Base-by-base conservation (phyloP, 2,888 invertebrate genomes). In the Phragmatobia fuliginosa region DNA sequence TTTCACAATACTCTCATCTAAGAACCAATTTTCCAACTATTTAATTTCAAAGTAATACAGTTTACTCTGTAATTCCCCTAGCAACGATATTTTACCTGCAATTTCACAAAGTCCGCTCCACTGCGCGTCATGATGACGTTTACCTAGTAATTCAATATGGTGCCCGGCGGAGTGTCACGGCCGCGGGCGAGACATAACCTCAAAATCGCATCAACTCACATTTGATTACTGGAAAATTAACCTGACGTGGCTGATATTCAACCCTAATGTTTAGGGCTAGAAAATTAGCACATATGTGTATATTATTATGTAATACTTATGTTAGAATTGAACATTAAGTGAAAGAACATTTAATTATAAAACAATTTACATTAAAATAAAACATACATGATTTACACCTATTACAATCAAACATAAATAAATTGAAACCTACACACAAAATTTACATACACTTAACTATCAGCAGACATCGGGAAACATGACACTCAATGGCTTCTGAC, bases 171-270 rank as follows among this genome's bases (percentile, higher is more conserved):
- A 75, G 85, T 84, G 83, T 79, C 84, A 86, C 83, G 79, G 88
- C 91, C 87, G 84, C 84, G 80, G 86, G 91, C 88, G 83, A 85
- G 86, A 86, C 88, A 89, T 89, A 91, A 91, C 91, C 90, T 89
- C 88, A 87, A 90, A 91, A 91, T 91, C 86, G 86, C 88, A 90
- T 91, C 89, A 88, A 78, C 88, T 87, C 85, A 79, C 84, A 85
- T 87, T 88, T 87, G 88, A 91, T 91, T 91, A 91, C 90, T 85
- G 88, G 87, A 86, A 91, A 91, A 92, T 92, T 91, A 90, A 90
- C 83, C 87, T 82, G 79, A 81, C 85, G 82, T 74, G 74, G 85
- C 83, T 85, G 88, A 86, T 87, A 87, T 80, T 78, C 68, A 76
- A 82, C 82, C 77, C 73, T 73, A 80, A 78, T 82, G 80, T 83